These are phyloP conservation scores for Entelurus aequoreus DNA, from an alignment of 2,113 vertebrate species.

Conservation along the genomic window DNA sequence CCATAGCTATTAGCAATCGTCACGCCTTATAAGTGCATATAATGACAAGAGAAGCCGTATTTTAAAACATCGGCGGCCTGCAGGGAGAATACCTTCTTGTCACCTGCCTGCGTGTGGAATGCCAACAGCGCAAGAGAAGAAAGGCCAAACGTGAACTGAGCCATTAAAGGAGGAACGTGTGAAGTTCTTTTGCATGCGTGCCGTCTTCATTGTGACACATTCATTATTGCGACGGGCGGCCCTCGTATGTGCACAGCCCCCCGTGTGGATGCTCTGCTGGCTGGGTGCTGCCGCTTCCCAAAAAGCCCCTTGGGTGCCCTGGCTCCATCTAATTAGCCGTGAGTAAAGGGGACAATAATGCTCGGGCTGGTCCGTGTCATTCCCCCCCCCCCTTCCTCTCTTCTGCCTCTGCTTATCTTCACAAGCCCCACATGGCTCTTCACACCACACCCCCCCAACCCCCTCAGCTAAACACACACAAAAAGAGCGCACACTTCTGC, in stretches of 20 bases:
- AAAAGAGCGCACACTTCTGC: constrained; percentile 16
- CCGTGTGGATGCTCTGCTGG: constrained; percentile 41
- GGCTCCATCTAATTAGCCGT: constrained; percentile 74
- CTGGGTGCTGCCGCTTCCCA: constrained; percentile 56
- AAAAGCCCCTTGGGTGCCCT: constrained; percentile 58
- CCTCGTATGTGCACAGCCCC: constrained; percentile 39
- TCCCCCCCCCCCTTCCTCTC: constrained; percentile 46
- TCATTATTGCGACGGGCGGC: constrained; percentile 40
- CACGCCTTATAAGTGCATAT: constrained; percentile 37
- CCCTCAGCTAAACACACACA: constrained; percentile 1
- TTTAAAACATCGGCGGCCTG: constrained; percentile 27
- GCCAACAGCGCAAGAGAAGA: background rate
- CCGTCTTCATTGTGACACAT: constrained; percentile 28
- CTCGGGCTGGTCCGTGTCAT: constrained; percentile 77
- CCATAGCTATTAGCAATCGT: constrained; percentile 50
- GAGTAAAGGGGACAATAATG: constrained; percentile 77
- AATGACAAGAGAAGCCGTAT: constrained; percentile 38
- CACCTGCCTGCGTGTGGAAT: background rate
- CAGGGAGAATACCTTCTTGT: background rate
- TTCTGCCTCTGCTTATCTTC: constrained; percentile 74
- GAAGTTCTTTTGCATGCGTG: constrained; percentile 1
- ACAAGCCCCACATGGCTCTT: constrained; percentile 60
- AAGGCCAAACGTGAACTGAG: background rate
- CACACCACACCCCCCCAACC: constrained; percentile 18
- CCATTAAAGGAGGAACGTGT: background rate